phyloP scores from a whole-genome alignment of 64 coral and sea anemone genomes.

The Montipora efflorescens region DNA sequence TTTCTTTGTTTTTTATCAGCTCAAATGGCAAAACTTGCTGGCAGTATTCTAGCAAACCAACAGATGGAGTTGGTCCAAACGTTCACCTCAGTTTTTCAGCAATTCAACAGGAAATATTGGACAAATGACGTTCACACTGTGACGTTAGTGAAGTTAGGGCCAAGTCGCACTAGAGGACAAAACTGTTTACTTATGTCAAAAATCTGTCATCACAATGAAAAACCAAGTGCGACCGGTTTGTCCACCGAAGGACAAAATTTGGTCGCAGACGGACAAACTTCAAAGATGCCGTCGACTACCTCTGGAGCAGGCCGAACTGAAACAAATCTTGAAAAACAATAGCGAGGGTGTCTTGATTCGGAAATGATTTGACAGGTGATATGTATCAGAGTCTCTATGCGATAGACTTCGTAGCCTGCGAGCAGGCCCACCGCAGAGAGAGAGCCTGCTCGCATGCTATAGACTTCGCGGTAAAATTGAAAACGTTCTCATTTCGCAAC shows the following conservation, averaged over 20 bases:
- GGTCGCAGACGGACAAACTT: constrained; percentile 25
- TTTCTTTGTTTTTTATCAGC: too few species aligned
- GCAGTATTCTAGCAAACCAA: too few species aligned
- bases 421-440: too few species aligned
- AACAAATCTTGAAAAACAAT: constrained; percentile 27
- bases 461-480: too few species aligned
- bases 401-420: background rate
- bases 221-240: constrained; percentile 35
- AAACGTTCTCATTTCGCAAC: too few species aligned
- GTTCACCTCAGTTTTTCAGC: too few species aligned
- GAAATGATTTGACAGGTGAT: constrained; percentile 37
- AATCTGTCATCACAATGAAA: constrained; percentile 9
- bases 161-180: constrained; percentile 6
- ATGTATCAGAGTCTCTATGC: constrained; percentile 25
- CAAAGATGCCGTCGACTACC: constrained; percentile 32
- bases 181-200: background rate
- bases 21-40: too few species aligned
- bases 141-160: background rate
- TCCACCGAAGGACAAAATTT: constrained; percentile 27
- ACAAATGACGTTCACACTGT: too few species aligned
- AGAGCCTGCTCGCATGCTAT: too few species aligned
- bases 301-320: constrained; percentile 21
- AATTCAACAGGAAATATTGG: too few species aligned
- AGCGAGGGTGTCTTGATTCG: constrained; percentile 13
- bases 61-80: too few species aligned